Evolutionary conservation across 2,113 vertebrate genomes (phyloP), one percentile per base, ranked within the genome.

Genomic region (Caranx melampygus): DNA sequence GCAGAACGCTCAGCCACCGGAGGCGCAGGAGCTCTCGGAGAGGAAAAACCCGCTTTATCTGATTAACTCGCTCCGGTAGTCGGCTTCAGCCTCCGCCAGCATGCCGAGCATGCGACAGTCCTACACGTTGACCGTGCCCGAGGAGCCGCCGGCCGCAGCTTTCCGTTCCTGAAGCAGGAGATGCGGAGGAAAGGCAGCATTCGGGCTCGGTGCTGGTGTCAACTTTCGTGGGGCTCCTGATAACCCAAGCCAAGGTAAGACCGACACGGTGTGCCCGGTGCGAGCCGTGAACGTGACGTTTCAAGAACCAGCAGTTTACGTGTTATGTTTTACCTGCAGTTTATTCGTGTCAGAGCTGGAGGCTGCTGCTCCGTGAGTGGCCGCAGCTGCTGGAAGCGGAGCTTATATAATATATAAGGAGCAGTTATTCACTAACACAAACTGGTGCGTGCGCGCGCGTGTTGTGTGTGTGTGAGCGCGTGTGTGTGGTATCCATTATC

Each of bases 241-340:
- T 99, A 84, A 97, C 97, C 93, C 98, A 97, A 92, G 96, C 96
- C 83, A 99, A 98, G 97, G 97, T 99, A 96, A 58, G 93, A 67
- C 5, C 60, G 26, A 75, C 7, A 13, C 0, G 0, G 13, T 2
- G 13, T 2, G n/a, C 6, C 14, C 34, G 21, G 20, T 14, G 0
- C 13, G 18, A 1, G 0, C 45, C 26, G 34, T 66, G 49, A 52
- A 0, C 26, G 16, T 26, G 54, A 26, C 54, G 47, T 67, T 67
- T 75, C 10, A 84, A 12, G 62, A 73, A 84, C 37, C 65, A 3
- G 1, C 40, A 10, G 40, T 81, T 74, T 69, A 40, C 55, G 14
- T 9, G 55, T 34, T 2, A 10, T 2, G 3, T 44, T 1, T 2
- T 8, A 2, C 14, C n/a, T 4, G 18, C 20, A 26, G 14, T 31